These are phyloP conservation scores for Psylliodes chrysocephalus DNA, from an alignment of 2,888 invertebrate genomes.

Conservation along the genomic window DNA sequence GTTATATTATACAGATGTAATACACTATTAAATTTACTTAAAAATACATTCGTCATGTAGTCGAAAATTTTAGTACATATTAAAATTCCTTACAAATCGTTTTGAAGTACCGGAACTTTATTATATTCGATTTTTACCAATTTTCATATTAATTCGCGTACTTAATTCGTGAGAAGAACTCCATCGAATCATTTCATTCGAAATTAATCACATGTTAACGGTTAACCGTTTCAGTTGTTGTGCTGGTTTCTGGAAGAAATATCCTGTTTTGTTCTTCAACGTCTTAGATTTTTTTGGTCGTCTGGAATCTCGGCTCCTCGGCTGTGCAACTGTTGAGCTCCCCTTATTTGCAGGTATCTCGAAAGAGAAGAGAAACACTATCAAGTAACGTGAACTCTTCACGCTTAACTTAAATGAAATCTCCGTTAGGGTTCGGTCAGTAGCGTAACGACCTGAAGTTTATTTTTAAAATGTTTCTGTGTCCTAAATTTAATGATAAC, in stretches of 20 bases:
- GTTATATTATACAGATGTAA: too few relatives aligned
- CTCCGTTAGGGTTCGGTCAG: constrained; percentile 31
- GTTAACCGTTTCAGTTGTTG: not conserved
- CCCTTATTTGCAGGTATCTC: constrained; percentile 32
- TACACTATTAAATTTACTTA: too few relatives aligned
- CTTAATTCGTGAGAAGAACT: too few relatives aligned
- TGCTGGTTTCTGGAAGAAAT: constrained; percentile 3
- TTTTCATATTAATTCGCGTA: too few relatives aligned
- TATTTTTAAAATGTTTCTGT: too few relatives aligned
- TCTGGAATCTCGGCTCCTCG: constrained; percentile 16
- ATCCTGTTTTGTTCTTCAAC: constrained; percentile 11
- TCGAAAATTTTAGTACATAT: too few relatives aligned
- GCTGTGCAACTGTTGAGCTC: constrained; percentile 14
- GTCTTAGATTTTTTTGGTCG: constrained; percentile 9
- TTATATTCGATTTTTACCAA: too few relatives aligned
- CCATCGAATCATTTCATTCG: too few relatives aligned
- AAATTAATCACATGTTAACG: not conserved
- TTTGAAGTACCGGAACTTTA: too few relatives aligned
- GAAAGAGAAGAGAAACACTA: constrained; percentile 28
- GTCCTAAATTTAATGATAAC: too few relatives aligned
- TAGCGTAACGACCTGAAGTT: constrained; percentile 15
- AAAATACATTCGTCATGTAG: too few relatives aligned
- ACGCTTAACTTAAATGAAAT: constrained; percentile 28
- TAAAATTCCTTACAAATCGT: too few relatives aligned
- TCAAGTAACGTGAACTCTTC: constrained; percentile 30